phyloP scores from a whole-genome alignment of 2,113 vertebrate species.

The Gasterosteus aculeatus region DNA sequence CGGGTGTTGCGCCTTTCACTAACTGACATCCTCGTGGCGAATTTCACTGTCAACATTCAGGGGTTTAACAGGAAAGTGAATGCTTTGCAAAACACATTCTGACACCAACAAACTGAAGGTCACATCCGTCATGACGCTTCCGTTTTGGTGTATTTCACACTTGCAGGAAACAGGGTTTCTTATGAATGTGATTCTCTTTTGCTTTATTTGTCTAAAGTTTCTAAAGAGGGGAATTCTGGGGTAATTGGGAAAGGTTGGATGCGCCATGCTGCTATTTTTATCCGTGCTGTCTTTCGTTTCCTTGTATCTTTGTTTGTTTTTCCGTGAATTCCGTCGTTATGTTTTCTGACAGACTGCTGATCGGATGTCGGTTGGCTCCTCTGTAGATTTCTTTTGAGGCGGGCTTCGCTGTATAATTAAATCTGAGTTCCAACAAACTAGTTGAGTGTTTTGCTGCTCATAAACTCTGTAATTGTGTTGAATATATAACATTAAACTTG shows the following conservation, averaged over 20 bases:
- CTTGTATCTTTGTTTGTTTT: slow-evolving; percentile 13
- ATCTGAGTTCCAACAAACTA: slow-evolving; percentile 31
- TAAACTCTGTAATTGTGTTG: slow-evolving; percentile 7
- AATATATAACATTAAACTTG: slow-evolving; percentile 27
- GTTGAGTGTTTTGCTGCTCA: not conserved
- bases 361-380: slow-evolving; percentile 37
- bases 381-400: slow-evolving; percentile 30
- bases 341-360: slow-evolving; percentile 34
- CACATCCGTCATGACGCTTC: slow-evolving; percentile 17
- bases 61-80: slow-evolving; percentile 35
- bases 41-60: slow-evolving; percentile 30
- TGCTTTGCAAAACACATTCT: slow-evolving; percentile 23
- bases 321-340: slow-evolving; percentile 23
- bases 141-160: slow-evolving; percentile 21
- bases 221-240: not conserved
- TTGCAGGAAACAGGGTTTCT: not conserved
- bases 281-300: slow-evolving; percentile 25
- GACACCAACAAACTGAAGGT: slow-evolving; percentile 46
- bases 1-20: slow-evolving; percentile 9
- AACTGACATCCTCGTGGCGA: slow-evolving; percentile 32
- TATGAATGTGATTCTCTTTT: not conserved
- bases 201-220: not conserved
- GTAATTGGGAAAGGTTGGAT: slow-evolving; percentile 22
- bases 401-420: slow-evolving; percentile 42
- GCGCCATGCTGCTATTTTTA: slow-evolving; percentile 22